Conservation (phyloP, 2,113 vertebrate species). For the Nothocercus nigrocapillus region DNA sequence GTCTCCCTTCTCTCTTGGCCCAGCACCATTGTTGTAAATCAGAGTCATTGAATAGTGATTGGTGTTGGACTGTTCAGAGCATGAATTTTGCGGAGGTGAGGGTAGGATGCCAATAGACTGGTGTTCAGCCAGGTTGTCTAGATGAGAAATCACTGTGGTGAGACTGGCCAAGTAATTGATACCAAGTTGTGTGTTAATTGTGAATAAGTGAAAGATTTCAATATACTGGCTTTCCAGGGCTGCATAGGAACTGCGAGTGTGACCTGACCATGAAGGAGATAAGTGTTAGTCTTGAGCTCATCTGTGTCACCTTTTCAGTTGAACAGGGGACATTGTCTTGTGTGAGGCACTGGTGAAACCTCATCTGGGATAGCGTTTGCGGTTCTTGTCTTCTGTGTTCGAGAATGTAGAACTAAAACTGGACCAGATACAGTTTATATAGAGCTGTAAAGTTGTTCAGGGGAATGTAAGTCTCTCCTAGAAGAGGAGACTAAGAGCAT, state of each 20-base stretch:
- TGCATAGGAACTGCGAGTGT: not conserved
- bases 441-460: not conserved
- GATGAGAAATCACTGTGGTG: not conserved
- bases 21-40: not conserved
- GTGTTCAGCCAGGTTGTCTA: not conserved
- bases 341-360: not conserved
- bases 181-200: not conserved
- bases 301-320: not conserved
- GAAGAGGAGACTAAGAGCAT: not conserved
- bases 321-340: not conserved
- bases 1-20: not conserved
- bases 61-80: not conserved
- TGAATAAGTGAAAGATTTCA: not conserved
- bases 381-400: not conserved
- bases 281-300: not conserved
- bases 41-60: not conserved
- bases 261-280: not conserved
- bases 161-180: not conserved
- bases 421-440: not conserved
- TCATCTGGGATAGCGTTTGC: not conserved
- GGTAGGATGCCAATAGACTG: not conserved
- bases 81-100: not conserved
- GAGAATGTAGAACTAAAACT: not conserved
- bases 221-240: rapidly evolving
- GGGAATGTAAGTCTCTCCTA: not conserved